Percentiles rank a stretch among this genome's conserved stretches.
phyloP scores from a whole-genome alignment of 2,113 vertebrate species.

The Alexandromys fortis region DNA sequence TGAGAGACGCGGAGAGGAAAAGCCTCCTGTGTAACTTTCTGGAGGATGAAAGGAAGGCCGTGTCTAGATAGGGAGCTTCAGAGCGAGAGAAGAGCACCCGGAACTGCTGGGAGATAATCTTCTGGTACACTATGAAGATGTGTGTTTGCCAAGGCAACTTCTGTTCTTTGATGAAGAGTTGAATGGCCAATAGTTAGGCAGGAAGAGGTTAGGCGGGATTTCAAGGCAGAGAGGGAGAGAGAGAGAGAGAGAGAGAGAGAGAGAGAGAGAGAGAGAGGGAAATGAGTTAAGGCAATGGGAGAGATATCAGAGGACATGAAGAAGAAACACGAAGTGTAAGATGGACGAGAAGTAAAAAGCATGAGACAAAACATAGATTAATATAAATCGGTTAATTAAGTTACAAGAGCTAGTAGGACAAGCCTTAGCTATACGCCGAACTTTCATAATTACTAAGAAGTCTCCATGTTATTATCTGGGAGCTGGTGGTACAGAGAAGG shows the following conservation, averaged over 20 bases:
- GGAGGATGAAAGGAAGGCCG: background rate
- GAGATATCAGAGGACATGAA: background rate
- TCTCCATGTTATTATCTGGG: background rate
- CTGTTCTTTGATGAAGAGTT: background rate
- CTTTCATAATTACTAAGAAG: background rate
- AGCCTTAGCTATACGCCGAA: background rate
- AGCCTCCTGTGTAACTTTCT: background rate
- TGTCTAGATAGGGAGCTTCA: background rate
- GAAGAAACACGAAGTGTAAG: background rate
- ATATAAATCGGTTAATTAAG: background rate
- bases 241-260: no score
- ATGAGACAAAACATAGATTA: background rate
- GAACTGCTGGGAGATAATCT: background rate
- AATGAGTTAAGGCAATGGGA: background rate
- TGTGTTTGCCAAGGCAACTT: background rate
- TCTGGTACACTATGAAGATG: background rate
- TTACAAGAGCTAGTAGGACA: no score
- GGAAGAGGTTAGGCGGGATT: background rate
- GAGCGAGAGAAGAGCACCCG: background rate
- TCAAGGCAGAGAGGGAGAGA: background rate
- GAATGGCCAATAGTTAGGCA: background rate
- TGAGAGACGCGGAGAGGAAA: background rate
- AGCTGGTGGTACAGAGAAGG: background rate
- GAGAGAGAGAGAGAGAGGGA: no score
- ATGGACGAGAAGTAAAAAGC: background rate